These are phyloP conservation scores for Sebastes jordani DNA, from an alignment of 2,797 vertebrate genomes.

Conservation along the genomic window DNA sequence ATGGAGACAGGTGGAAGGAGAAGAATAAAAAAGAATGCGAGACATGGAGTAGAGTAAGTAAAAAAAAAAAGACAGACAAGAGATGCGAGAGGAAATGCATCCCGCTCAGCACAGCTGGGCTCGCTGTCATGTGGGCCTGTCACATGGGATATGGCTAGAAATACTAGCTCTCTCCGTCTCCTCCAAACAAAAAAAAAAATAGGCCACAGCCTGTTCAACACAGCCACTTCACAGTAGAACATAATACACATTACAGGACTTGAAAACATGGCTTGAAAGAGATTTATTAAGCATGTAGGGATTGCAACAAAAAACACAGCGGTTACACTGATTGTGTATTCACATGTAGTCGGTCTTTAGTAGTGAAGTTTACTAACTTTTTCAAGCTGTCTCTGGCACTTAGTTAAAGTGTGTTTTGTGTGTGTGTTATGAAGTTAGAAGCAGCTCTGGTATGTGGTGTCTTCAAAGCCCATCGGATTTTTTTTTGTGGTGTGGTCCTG, in stretches of 20 bases:
- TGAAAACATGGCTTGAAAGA: slow-evolving; percentile 14
- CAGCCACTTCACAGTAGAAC: slow-evolving; percentile 38
- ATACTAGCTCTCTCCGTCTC: slow-evolving; percentile 49
- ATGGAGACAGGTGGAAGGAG: background rate
- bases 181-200: slow-evolving; percentile 50
- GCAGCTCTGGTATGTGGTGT: too few species aligned
- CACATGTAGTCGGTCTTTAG: background rate
- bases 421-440: too few species aligned
- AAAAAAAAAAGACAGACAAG: slow-evolving; percentile 7
- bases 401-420: too few species aligned
- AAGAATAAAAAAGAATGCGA: background rate
- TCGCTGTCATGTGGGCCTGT: slow-evolving; percentile 52
- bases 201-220: slow-evolving; percentile 53
- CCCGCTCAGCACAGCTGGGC: slow-evolving; percentile 46
- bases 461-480: too few species aligned
- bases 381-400: background rate
- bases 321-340: background rate
- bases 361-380: background rate
- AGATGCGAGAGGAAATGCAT: slow-evolving; percentile 38
- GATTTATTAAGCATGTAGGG: slow-evolving; percentile 8
- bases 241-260: slow-evolving; percentile 12
- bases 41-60: background rate
- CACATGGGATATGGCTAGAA: slow-evolving; percentile 56
- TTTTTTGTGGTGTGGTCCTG: too few species aligned
- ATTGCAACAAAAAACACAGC: slow-evolving; percentile 6